These are phyloP conservation scores for Lasaia peninsularis DNA, from an alignment of 1,140 invertebrate genomes.

Conservation along the genomic window DNA sequence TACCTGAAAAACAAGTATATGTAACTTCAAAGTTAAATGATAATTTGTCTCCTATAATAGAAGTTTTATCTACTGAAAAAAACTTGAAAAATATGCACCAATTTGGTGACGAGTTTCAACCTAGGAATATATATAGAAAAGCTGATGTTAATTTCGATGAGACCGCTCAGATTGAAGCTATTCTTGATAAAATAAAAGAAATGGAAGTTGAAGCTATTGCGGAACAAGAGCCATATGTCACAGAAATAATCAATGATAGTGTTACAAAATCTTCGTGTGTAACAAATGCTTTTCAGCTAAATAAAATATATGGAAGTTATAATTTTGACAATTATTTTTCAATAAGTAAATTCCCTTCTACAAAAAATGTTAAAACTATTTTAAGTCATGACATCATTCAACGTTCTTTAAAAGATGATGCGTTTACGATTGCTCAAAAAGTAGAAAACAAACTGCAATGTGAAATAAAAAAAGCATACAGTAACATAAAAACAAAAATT, in stretches of 20 bases:
- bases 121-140: conserved; percentile 7
- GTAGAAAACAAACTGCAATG: conserved; percentile 40
- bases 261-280: conserved; percentile 42
- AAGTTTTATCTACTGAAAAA: conserved; percentile 24
- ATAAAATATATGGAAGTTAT: background rate
- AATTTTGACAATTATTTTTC: conserved; percentile 19
- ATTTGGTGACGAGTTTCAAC: conserved; percentile 2
- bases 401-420: conserved; percentile 38
- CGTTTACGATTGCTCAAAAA: conserved; percentile 30
- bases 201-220: conserved; percentile 40
- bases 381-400: conserved; percentile 14
- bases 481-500: conserved; percentile 44
- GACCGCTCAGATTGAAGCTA: conserved; percentile 41
- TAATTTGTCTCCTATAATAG: conserved; percentile 11
- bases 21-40: background rate
- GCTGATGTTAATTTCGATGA: conserved; percentile 4
- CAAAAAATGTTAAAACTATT: background rate
- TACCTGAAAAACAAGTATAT: background rate
- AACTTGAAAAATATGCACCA: conserved; percentile 33
- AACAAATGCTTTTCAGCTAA: conserved; percentile 1
- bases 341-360: background rate
- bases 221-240: conserved; percentile 32
- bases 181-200: conserved; percentile 47
- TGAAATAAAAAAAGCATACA: conserved; percentile 42
- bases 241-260: conserved; percentile 39